A percentile compares a stretch with the other conserved stretches of the same genome.
phyloP scores from a whole-genome alignment of 2,797 vertebrate species.

The Todus mexicanus region DNA sequence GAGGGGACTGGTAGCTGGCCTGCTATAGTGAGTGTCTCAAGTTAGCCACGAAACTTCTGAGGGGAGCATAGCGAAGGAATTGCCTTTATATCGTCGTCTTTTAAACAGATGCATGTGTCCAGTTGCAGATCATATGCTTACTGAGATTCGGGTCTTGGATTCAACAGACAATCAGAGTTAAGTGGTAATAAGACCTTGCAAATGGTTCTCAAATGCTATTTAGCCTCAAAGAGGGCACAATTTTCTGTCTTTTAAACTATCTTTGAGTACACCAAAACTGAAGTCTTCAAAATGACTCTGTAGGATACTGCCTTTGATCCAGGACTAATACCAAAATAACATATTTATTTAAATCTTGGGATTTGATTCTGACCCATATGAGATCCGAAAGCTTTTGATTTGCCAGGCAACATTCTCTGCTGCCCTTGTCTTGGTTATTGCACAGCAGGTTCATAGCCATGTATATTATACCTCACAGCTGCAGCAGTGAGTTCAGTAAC shows the following conservation, averaged over 20 bases:
- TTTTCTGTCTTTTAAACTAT: neutral
- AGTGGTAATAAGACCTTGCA: neutral
- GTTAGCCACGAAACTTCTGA: neutral
- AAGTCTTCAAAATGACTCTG: neutral
- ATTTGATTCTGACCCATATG: neutral
- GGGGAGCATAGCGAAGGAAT: neutral
- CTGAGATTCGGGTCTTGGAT: neutral
- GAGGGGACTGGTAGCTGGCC: neutral
- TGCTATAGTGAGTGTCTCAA: neutral
- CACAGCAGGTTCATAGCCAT: neutral
- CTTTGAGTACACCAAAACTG: neutral
- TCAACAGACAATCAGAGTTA: neutral
- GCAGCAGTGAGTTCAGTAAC: slow-evolving; percentile 22
- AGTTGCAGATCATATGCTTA: neutral
- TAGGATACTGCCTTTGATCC: neutral
- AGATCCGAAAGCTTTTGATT: slow-evolving; percentile 23
- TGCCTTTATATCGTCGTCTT: neutral
- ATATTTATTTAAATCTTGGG: neutral
- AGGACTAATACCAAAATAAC: neutral
- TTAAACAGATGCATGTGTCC: neutral
- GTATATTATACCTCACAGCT: slow-evolving; percentile 23
- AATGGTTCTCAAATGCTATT: neutral
- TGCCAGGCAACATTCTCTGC: neutral
- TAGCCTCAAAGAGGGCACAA: neutral
- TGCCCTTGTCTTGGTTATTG: neutral